phyloP scores from a whole-genome alignment of 2,888 invertebrate genomes.

The Drosophila silvestris region DNA sequence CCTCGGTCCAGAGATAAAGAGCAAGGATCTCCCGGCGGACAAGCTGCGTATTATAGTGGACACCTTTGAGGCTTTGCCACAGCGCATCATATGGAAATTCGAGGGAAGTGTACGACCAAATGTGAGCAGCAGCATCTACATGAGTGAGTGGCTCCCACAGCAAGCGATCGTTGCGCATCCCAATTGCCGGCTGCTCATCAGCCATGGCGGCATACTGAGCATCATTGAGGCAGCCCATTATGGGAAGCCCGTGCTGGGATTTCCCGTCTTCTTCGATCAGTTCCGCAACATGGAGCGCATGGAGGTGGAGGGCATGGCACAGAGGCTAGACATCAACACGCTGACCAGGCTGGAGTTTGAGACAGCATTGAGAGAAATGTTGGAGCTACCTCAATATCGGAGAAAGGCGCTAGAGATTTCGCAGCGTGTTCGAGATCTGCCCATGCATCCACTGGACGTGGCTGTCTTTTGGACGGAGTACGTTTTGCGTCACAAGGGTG shows the following conservation, averaged over 20 bases:
- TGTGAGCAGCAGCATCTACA: slow-evolving; percentile 67
- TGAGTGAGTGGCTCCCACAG: slow-evolving; percentile 84
- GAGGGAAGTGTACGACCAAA: slow-evolving; percentile 72
- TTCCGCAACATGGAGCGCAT: slow-evolving; percentile 85
- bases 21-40: slow-evolving; percentile 60
- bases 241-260: slow-evolving; percentile 85
- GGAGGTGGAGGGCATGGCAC: slow-evolving; percentile 67
- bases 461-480: slow-evolving; percentile 84
- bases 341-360: slow-evolving; percentile 79
- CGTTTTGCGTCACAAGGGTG: slow-evolving; percentile 81
- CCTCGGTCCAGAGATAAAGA: slow-evolving; percentile 83
- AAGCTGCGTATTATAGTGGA: slow-evolving; percentile 57
- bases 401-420: slow-evolving; percentile 60
- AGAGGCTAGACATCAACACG: slow-evolving; percentile 73
- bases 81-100: slow-evolving; percentile 85
- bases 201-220: slow-evolving; percentile 85
- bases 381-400: slow-evolving; percentile 55
- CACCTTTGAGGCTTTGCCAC: slow-evolving; percentile 59
- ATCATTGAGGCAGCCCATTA: slow-evolving; percentile 85
- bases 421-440: slow-evolving; percentile 77
- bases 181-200: slow-evolving; percentile 85
- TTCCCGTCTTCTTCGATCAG: slow-evolving; percentile 86
- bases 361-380: slow-evolving; percentile 55
- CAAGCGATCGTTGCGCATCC: slow-evolving; percentile 85
- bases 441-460: slow-evolving; percentile 73